Conservation (phyloP, 1,140 invertebrate species). For the Neuroterus valhalla region DNA sequence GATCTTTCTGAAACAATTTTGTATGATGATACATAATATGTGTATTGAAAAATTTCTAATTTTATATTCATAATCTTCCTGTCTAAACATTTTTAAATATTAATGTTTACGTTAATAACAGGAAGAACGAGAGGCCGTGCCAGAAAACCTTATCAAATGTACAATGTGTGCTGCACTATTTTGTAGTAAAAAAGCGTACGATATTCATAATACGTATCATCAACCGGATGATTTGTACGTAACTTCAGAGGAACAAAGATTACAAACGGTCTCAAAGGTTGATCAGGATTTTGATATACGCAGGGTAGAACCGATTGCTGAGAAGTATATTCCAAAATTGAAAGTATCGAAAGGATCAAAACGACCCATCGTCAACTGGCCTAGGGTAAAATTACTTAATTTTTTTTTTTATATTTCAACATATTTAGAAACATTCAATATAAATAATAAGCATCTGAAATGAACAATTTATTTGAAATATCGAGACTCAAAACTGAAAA, state of each 20-base stretch:
- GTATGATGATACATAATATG: too few relatives aligned
- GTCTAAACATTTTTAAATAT: too few relatives aligned
- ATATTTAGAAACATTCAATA: background rate
- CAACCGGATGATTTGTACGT: conserved; percentile 79
- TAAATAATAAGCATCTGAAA: background rate
- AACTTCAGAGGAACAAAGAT: conserved; percentile 78
- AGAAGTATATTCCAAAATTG: conserved; percentile 71
- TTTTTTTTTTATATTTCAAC: background rate
- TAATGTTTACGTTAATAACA: conserved; percentile 39
- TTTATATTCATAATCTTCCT: conserved; percentile 11
- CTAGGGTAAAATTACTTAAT: conserved; percentile 48
- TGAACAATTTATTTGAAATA: too few relatives aligned
- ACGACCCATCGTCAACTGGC: conserved; percentile 48
- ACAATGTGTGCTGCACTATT: conserved; percentile 81
- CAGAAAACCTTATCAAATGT: conserved; percentile 78
- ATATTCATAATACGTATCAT: conserved; percentile 80
- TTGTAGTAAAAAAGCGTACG: conserved; percentile 80
- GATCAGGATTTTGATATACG: conserved; percentile 79
- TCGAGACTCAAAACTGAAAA: too few relatives aligned
- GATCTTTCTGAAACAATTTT: too few relatives aligned
- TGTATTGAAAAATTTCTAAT: background rate
- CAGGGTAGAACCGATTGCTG: conserved; percentile 71
- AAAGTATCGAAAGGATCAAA: conserved; percentile 50
- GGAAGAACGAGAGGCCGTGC: conserved; percentile 75
- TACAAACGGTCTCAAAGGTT: conserved; percentile 76